Percentiles rank a stretch among this genome's conserved stretches.
Evolutionary conservation across 1,140 invertebrate genomes (phyloP).

Genomic region (Arctopsyche grandis): DNA sequence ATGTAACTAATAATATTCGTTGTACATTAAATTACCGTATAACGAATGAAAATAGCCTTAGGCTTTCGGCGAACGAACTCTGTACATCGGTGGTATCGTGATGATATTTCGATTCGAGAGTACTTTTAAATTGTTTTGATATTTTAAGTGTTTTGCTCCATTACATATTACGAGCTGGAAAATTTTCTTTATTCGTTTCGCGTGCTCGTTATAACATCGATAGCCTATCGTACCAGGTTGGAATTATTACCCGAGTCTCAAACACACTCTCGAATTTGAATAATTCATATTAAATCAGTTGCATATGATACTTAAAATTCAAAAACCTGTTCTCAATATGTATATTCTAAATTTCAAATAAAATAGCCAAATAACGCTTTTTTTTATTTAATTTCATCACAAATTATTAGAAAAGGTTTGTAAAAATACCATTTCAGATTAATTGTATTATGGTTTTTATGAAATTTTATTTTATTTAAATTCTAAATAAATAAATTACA

Average conservation of each 20-base stretch:
- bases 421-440: too few species aligned
- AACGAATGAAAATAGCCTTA: neutral
- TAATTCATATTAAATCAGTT: neutral
- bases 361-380: too few species aligned
- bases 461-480: too few species aligned
- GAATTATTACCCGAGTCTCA: neutral
- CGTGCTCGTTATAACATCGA: neutral
- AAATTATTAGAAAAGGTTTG: too few species aligned
- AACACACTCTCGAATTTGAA: neutral
- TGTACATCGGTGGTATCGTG: too few species aligned
- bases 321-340: neutral
- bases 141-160: too few species aligned
- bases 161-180: neutral
- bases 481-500: too few species aligned
- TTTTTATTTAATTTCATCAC: too few species aligned
- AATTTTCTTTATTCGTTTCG: neutral
- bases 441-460: too few species aligned
- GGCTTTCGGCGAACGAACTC: neutral
- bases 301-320: neutral
- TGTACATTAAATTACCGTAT: neutral
- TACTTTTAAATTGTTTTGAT: conserved; percentile 9
- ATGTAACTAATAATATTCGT: neutral
- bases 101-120: conserved; percentile 6
- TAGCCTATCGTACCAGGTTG: conserved; percentile 4
- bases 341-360: neutral